Evolutionary conservation across 2,113 vertebrate species (phyloP), one percentile per base, ranked within the genome.

Genomic region (Cyanoramphus novaezelandiae): DNA sequence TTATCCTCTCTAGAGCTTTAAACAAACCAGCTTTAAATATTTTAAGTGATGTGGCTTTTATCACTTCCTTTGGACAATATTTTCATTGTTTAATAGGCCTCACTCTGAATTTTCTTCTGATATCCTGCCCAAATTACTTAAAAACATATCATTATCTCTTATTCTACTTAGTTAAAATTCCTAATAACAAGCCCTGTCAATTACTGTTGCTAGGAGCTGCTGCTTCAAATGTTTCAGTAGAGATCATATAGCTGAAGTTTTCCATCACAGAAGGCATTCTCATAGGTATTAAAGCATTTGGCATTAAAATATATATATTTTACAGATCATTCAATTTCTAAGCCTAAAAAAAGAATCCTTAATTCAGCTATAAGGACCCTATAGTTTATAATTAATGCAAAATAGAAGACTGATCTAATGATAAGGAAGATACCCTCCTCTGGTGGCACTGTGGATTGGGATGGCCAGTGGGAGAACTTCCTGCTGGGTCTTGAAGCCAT

Each of bases 11-110:
- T 75, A 81, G 86, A 86, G 76, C 52, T 86, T 94, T 94, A 94
- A 94, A 84, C 24, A 90, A 95, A 88, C 69, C 55, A 75, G 52
- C 86, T 88, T 92, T 84, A 93, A 93, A 75, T 96, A 77, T 75
- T 96, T 90, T 86, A 94, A 96, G 43, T 86, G 72, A 81, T 90
- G 85, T 86, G 86, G 95, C 60, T 94, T 96, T 94, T 95, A 81
- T 97, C 72, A 49, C 64, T 96, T 96, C 90, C 86, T 93, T 96
- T 82, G 60, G 86, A 97, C 92, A 94, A 83, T 96, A 90, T 96
- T 96, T 95, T 96, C 82, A 71, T 94, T 94, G 85, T 96, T 86
- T 82, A 78, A 86, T 80, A 94, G 82, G 81, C 71, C 69, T 94
- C 53, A 71, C 55, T 63, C 52, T 90, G 88, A 93, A 93, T 88